Conservation (phyloP, 2,888 invertebrate genomes). For the Microchrysa polita region DNA sequence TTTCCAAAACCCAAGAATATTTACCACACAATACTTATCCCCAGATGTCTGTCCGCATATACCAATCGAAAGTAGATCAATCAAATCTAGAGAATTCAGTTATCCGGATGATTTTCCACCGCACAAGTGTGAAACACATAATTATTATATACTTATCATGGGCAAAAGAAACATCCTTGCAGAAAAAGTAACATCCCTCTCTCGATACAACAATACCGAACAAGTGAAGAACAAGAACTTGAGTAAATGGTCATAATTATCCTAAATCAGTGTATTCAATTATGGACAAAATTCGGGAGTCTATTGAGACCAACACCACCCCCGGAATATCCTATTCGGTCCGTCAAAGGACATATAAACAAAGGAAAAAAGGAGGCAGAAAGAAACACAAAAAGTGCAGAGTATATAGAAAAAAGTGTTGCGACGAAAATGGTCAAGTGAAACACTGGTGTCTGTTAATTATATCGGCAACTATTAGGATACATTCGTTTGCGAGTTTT, state of each 20-base stretch:
- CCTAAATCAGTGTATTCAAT: conserved; percentile 46
- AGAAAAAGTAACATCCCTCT: not conserved
- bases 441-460: conserved; percentile 31
- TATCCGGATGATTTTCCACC: not conserved
- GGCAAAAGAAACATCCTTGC: not conserved
- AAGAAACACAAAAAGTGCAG: too few species aligned
- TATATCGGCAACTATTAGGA: conserved; percentile 17
- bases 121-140: conserved; percentile 28
- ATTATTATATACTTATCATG: conserved; percentile 8
- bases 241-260: conserved; percentile 46
- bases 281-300: conserved; percentile 32
- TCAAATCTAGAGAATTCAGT: conserved; percentile 27
- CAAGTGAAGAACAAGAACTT: conserved; percentile 24
- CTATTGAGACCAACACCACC: conserved; percentile 19
- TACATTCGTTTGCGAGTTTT: conserved; percentile 1
- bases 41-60: conserved; percentile 42
- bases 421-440: not conserved
- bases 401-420: conserved; percentile 11
- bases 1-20: conserved; percentile 9
- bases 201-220: not conserved
- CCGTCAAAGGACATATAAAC: not conserved
- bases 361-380: too few species aligned
- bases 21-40: not conserved
- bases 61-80: conserved; percentile 42
- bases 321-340: conserved; percentile 1